Conservation (phyloP, 2,113 vertebrate species). For the human (Homo sapiens) region DNA sequence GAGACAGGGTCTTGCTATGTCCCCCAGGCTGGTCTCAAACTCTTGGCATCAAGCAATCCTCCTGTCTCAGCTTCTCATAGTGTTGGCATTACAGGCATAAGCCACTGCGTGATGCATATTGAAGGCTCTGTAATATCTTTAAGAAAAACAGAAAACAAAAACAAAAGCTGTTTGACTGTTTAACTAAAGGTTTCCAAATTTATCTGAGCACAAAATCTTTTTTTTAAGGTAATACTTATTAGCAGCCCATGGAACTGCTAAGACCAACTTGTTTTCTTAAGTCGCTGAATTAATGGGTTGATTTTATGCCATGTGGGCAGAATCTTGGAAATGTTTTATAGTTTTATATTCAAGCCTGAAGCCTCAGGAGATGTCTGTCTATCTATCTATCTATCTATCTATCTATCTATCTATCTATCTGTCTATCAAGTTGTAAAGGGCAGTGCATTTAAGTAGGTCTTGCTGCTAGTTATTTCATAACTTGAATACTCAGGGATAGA, state of each 20-base stretch:
- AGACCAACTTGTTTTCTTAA: slow-evolving; percentile 41
- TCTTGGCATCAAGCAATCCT: no score
- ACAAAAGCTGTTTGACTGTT: neutral
- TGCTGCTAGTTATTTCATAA: slow-evolving; percentile 6
- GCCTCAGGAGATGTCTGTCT: neutral
- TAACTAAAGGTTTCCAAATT: neutral
- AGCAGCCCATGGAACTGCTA: neutral
- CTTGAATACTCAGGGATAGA: neutral
- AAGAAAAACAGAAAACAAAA: neutral
- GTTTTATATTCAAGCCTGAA: neutral
- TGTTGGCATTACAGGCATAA: no score
- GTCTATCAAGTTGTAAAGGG: neutral
- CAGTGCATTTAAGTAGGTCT: neutral
- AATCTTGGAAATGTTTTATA: neutral
- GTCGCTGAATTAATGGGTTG: neutral
- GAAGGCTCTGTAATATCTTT: neutral
- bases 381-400: no score
- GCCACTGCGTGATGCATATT: neutral
- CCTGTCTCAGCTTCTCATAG: no score
- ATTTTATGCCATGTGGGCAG: neutral
- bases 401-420: neutral
- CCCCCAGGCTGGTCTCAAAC: no score
- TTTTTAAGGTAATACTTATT: neutral
- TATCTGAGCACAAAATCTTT: neutral
- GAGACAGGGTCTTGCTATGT: no score